phyloP scores from a whole-genome alignment of 2,113 vertebrate genomes.

The Columba janthina region DNA sequence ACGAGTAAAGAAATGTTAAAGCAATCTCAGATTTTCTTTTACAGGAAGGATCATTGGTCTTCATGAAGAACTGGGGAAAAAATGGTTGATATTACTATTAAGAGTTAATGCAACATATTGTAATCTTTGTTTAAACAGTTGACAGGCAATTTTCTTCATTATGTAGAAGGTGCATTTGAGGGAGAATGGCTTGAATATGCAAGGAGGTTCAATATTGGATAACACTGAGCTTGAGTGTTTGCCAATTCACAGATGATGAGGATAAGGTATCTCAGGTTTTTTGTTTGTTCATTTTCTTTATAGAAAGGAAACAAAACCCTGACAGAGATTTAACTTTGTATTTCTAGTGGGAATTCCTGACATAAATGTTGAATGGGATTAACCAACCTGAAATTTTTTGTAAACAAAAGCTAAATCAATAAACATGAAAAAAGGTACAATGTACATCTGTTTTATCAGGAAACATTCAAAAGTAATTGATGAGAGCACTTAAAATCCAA shows the following conservation, averaged over 20 bases:
- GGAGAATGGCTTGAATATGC: neutral
- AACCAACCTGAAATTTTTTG: conserved; percentile 49
- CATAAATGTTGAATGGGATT: conserved; percentile 26
- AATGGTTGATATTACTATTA: neutral
- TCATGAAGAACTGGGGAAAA: neutral
- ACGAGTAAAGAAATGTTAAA: neutral
- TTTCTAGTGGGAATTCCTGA: conserved; percentile 49
- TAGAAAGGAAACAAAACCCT: neutral
- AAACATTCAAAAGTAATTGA: neutral
- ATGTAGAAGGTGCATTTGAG: neutral
- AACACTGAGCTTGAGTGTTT: neutral
- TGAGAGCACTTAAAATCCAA: neutral
- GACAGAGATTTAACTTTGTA: conserved; percentile 15
- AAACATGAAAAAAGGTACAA: neutral
- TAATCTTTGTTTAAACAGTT: neutral
- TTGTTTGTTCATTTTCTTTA: neutral
- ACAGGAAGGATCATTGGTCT: neutral
- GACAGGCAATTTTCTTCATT: conserved; percentile 5
- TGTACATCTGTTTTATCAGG: neutral
- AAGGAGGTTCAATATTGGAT: neutral
- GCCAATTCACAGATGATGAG: neutral
- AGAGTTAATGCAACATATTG: neutral
- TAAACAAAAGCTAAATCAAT: conserved; percentile 34
- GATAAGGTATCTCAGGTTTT: neutral
- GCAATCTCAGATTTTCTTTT: neutral